Evolutionary conservation across 2,888 invertebrate species (phyloP), one percentile per base, ranked within the genome.

Genomic region (Leucozona laternaria): DNA sequence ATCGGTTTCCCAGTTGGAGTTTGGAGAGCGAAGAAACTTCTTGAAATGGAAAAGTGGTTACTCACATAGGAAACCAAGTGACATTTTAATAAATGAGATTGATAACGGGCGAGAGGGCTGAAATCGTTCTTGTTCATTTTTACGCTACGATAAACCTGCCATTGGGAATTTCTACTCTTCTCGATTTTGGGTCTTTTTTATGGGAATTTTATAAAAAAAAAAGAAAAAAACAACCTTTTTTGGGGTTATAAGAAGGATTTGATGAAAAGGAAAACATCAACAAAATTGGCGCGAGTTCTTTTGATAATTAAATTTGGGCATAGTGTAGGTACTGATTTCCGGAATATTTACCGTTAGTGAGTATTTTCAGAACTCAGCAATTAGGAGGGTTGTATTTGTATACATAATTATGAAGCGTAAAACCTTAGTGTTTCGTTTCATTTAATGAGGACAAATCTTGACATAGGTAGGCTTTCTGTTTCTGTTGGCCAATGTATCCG

Each of bases 11-110:
- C 10, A 34, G 17, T 53, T 8, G 17, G 40, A 34, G 60, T 40
- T 4, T n/a, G n/a, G n/a, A n/a, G n/a, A n/a, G n/a, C n/a, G n/a
- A 20, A 37, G 31, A 25, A 31, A 20, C 40, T 75, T 20, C 34
- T 64, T n/a, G 45, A 64, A 57, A 66, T 50, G 64, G 45, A 64
- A 57, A 66, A 57, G 64, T 50, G 71, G 64, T 66, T 76, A 68
- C 43, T 84, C 77, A 77, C 37, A 72, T 34, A 66, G 84, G 80
- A 85, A 85, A 72, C 71, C 53, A 48, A 68, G 72, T 80, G 84
- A 80, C 84, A 79, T 80, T 85, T 60, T 85, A 85, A 80, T 80
- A 72, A 85, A 85, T 66, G 84, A 80, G 84, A 85, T 85, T 85
- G 84, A 85, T 85, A 76, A 62, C 77, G 66, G 53, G 13, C 53